Base-by-base conservation (phyloP, 1,140 invertebrate genomes). In the Atta cephalotes region DNA sequence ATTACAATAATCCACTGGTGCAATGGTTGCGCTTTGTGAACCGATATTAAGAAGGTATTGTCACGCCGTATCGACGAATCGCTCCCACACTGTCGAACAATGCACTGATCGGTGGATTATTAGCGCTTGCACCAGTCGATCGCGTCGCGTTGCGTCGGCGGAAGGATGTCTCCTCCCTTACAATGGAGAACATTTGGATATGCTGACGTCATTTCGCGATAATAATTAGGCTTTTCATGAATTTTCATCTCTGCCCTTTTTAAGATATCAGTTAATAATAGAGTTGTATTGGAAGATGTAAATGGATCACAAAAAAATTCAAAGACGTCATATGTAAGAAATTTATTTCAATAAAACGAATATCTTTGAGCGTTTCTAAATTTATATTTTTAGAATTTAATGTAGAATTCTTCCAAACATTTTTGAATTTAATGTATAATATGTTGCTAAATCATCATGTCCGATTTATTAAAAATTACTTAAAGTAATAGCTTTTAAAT, bases 1-100 rank as follows among this genome's bases (percentile, higher is more conserved):
- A 45, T 91, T 91, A 90, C 63, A 45, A 91, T 90, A 90, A 90
- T 88, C 65, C 72, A 21, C 78, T 58, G 45, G 80, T 70, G 86
- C 68, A 90, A 90, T 77, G 63, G 71, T 88, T 86, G 80, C 63
- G 81, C 58, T 74, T 66, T 56, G 35, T 49, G 81, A 80, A 66
- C 35, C 35, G 78, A 90, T 90, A 90, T 91, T 90, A 90, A 91
- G 88, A 90, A 88, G 86, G 71, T 87, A 90, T 91, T 91, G 89
- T 91, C 63, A 35, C 10, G 25, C n/a, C 58, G 74, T 90, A 90
- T 91, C 77, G 71, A 82, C 86, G 82, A 91, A 88, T 88, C 86
- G 77, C 70, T 90, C 45, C 53, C 56, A 82, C 63, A 12, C 12
- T 9, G 21, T 31, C 77, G 80, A 85, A 90, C 82, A 86, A 90